Percentiles rank a stretch among this genome's conserved stretches.
These are phyloP conservation scores for Heteronetta atricapilla DNA, from an alignment of 2,113 vertebrate genomes.

Conservation along the genomic window DNA sequence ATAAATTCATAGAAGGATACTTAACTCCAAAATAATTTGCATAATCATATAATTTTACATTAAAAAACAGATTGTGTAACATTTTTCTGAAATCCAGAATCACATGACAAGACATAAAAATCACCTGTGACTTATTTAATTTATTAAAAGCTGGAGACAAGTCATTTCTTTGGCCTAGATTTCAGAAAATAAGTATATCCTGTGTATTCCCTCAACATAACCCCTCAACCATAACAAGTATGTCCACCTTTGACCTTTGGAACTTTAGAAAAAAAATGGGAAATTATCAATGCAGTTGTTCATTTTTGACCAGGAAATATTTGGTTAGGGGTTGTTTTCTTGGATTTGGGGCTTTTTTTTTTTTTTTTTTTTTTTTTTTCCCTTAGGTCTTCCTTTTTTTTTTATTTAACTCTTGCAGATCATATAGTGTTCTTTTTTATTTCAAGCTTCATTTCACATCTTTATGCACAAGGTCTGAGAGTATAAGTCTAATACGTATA, in stretches of 20 bases:
- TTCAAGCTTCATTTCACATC: constrained; percentile 10
- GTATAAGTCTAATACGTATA: neutral
- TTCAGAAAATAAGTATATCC: neutral
- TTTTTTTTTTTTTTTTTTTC: neutral
- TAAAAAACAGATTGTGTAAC: neutral
- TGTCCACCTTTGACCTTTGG: neutral
- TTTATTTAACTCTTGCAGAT: constrained; percentile 5
- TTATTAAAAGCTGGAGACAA: neutral
- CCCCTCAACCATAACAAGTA: neutral
- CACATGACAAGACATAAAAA: neutral
- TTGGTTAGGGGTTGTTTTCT: neutral
- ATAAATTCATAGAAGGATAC: neutral
- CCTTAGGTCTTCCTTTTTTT: neutral
- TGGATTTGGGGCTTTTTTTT: neutral
- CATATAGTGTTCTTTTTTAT: neutral
- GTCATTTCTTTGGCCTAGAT: neutral
- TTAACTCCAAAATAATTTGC: neutral
- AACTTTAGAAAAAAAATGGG: neutral
- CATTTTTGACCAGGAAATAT: neutral
- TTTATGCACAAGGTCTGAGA: constrained; percentile 9
- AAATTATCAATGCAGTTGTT: neutral
- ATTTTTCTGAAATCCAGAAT: neutral
- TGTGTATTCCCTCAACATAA: neutral
- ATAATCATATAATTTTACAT: neutral
- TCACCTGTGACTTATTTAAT: neutral